These are phyloP conservation scores for Halocynthia roretzi DNA, from an alignment of 23 tunicate species.

Conservation along the genomic window DNA sequence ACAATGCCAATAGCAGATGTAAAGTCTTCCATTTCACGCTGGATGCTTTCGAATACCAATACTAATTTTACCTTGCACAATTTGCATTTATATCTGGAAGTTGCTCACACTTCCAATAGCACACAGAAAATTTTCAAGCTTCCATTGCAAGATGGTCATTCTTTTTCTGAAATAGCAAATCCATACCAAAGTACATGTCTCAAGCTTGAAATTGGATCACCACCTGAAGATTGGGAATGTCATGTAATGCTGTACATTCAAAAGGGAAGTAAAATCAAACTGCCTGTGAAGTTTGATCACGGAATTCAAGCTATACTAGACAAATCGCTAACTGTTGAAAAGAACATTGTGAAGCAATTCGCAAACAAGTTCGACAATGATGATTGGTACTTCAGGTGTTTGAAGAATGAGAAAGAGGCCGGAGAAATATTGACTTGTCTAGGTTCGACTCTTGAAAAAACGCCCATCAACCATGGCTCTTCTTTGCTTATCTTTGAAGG, in stretches of 20 bases:
- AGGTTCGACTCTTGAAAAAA: not conserved
- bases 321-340: conserved; percentile 1
- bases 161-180: too few relatives aligned
- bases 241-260: conserved; percentile 15
- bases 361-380: conserved; percentile 4
- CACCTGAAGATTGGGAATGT: not conserved
- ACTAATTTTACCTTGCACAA: not conserved
- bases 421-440: conserved; percentile 17
- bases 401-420: conserved; percentile 18
- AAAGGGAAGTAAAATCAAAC: conserved; percentile 12
- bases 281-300: conserved; percentile 15
- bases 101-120: not conserved
- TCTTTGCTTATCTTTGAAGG: conserved; percentile 12
- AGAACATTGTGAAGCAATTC: conserved; percentile 1
- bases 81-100: conserved; percentile 2
- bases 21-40: not conserved
- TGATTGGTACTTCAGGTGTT: not conserved
- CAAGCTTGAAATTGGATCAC: conserved; percentile 12
- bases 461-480: conserved; percentile 7
- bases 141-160: too few relatives aligned
- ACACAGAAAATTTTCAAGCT: too few relatives aligned
- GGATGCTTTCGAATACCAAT: not conserved
- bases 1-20: not conserved
- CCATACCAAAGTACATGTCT: not conserved
- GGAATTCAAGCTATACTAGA: not conserved